phyloP scores from a whole-genome alignment of 2,797 vertebrate genomes.

The Rhincodon typus region DNA sequence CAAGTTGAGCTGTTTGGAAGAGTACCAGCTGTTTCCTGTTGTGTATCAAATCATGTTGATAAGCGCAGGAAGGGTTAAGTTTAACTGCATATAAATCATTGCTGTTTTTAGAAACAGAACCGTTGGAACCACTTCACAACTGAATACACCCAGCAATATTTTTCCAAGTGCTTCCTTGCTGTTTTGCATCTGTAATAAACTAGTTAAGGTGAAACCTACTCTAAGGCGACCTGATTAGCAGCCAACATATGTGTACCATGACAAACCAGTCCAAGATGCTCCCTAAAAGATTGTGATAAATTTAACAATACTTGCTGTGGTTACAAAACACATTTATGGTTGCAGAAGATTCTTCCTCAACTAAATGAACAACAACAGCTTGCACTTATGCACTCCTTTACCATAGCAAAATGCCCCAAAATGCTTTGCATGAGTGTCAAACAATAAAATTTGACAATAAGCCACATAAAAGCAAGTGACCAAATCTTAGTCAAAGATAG shows the following conservation, averaged over 20 bases:
- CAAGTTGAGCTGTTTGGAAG: conserved; percentile 4
- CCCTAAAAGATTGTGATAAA: neutral
- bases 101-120: conserved; percentile 19
- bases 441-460: neutral
- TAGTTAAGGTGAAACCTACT: neutral
- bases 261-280: neutral
- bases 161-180: conserved; percentile 21
- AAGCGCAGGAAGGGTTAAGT: conserved; percentile 6
- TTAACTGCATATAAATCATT: conserved; percentile 8
- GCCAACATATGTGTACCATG: neutral
- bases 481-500: neutral
- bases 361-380: neutral
- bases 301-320: neutral
- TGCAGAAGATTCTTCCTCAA: neutral
- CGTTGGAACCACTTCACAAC: conserved; percentile 3
- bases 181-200: neutral
- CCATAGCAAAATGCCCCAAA: neutral
- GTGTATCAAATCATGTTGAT: neutral
- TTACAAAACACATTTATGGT: neutral
- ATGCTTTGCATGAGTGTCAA: neutral
- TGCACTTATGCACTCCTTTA: neutral
- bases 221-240: neutral
- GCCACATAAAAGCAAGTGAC: neutral
- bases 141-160: conserved; percentile 32
- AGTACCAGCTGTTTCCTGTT: conserved; percentile 26